These are phyloP conservation scores for Plodia interpunctella DNA, from an alignment of 1,140 invertebrate genomes.

Conservation along the genomic window DNA sequence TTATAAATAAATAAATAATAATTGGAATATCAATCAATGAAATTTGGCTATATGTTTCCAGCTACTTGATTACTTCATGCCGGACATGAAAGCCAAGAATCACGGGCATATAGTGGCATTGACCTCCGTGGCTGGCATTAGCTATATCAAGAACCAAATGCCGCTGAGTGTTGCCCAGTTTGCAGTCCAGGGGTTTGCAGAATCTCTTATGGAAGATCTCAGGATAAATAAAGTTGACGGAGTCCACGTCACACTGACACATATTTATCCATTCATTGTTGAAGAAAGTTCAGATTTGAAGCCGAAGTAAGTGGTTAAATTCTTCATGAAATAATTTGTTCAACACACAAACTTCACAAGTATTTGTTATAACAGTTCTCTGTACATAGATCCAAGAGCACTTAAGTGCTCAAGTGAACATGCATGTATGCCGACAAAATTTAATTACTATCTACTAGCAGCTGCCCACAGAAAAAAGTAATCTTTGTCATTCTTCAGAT, in stretches of 20 bases:
- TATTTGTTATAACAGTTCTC: too few species aligned
- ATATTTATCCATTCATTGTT: conserved; percentile 81
- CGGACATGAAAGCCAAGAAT: conserved; percentile 80
- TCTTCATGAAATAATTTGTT: too few species aligned
- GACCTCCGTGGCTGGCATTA: conserved; percentile 84
- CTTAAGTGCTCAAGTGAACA: too few species aligned
- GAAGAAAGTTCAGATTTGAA: conserved; percentile 78
- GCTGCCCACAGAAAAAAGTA: too few species aligned
- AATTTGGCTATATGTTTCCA: conserved; percentile 55
- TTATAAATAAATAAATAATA: too few species aligned
- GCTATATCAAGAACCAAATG: conserved; percentile 79
- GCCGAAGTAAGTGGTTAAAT: conserved; percentile 69
- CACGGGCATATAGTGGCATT: conserved; percentile 84
- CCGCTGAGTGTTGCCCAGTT: conserved; percentile 85
- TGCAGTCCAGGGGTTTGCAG: conserved; percentile 82
- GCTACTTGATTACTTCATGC: conserved; percentile 82
- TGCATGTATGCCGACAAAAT: too few species aligned
- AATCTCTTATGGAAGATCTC: conserved; percentile 79
- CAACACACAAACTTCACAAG: not conserved
- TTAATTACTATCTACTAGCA: too few species aligned
- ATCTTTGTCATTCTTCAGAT: too few species aligned
- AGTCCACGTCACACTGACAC: conserved; percentile 78
- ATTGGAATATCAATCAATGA: too few species aligned
- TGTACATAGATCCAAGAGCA: too few species aligned
- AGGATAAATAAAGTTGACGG: conserved; percentile 75